Conservation (phyloP, 2,797 vertebrate genomes). For the Coendou prehensilis region DNA sequence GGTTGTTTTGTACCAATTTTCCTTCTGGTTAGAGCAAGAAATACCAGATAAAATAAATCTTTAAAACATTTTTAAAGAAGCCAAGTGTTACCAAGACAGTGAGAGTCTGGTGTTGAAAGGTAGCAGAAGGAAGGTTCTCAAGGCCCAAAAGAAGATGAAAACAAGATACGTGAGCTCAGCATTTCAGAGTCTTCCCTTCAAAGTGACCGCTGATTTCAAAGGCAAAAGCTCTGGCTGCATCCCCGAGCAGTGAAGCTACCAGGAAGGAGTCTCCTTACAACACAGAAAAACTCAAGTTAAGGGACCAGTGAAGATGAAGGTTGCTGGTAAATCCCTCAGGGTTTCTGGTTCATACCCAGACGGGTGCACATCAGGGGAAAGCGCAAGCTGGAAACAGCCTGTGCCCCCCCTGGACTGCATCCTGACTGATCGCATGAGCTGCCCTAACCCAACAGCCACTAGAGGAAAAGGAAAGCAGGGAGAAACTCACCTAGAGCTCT, state of each 20-base stretch:
- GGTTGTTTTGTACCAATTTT: background rate
- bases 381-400: background rate
- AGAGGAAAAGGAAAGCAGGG: background rate
- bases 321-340: background rate
- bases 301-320: background rate
- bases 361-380: background rate
- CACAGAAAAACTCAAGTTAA: background rate
- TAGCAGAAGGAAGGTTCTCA: background rate
- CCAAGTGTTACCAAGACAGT: background rate
- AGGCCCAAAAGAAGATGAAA: conserved; percentile 16
- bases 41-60: background rate
- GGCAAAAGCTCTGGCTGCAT: background rate
- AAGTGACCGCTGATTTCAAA: background rate
- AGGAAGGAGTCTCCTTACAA: background rate
- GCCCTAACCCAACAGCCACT: too few species aligned
- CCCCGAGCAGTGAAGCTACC: background rate
- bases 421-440: background rate
- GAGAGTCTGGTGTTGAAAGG: background rate
- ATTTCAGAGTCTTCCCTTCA: background rate
- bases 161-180: background rate
- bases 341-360: background rate
- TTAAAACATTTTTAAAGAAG: background rate
- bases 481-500: background rate
- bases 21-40: background rate
- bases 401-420: too few species aligned